A percentile compares a stretch with the other conserved stretches of the same genome.
Evolutionary conservation across 2,888 invertebrate species (phyloP).

Genomic region (Dolichomitus sp.): DNA sequence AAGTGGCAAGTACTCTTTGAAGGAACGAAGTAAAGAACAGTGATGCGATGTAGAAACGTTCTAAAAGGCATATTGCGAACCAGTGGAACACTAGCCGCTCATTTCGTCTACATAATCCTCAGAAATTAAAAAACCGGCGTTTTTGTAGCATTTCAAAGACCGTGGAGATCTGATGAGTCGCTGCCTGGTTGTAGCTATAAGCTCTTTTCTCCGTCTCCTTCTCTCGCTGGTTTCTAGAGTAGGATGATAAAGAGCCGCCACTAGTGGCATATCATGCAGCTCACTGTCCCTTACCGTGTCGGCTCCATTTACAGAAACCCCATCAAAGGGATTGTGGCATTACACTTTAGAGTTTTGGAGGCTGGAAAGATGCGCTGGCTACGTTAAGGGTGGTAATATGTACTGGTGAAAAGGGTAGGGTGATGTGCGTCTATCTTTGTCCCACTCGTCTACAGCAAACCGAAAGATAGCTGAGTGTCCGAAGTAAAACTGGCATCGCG

Average conservation of each 20-base stretch:
- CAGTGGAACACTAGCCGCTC: constrained; percentile 15
- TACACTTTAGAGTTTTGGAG: constrained; percentile 81
- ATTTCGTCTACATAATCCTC: constrained; percentile 78
- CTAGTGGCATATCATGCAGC: constrained; percentile 26
- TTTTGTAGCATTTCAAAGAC: constrained; percentile 69
- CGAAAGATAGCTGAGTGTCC: constrained; percentile 47
- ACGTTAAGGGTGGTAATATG: constrained; percentile 29
- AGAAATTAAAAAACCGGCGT: constrained; percentile 84
- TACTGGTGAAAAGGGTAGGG: constrained; percentile 39
- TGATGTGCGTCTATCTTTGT: constrained; percentile 21
- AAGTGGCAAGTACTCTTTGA: constrained; percentile 46
- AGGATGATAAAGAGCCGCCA: constrained; percentile 26
- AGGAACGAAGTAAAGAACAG: constrained; percentile 51
- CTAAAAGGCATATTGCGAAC: constrained; percentile 6
- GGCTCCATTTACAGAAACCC: constrained; percentile 86
- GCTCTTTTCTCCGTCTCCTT: constrained; percentile 47
- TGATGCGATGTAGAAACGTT: background rate
- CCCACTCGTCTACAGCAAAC: constrained; percentile 27
- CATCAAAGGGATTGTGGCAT: constrained; percentile 85
- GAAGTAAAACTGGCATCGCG: constrained; percentile 12
- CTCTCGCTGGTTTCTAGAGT: constrained; percentile 23
- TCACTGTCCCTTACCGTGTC: constrained; percentile 50
- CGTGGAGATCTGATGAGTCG: constrained; percentile 47
- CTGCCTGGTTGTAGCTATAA: constrained; percentile 50
- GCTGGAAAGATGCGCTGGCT: constrained; percentile 61